These are phyloP conservation scores for Scopus umbretta DNA, from an alignment of 2,113 vertebrate species.

Conservation along the genomic window DNA sequence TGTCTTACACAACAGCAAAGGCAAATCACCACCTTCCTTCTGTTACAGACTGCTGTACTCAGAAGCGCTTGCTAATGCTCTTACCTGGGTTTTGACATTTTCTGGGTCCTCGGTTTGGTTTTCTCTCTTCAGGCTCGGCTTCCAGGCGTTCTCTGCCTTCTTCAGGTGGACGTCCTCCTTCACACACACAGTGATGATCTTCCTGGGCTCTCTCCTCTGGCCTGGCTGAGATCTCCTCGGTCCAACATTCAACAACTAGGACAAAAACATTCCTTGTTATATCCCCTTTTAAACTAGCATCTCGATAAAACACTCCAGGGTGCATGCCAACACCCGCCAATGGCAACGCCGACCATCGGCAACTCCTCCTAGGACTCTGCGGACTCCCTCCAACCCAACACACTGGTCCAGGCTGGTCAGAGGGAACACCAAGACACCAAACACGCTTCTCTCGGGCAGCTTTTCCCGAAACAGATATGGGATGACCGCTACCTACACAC, in stretches of 20 bases:
- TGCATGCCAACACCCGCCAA: background rate
- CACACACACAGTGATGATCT: conserved; percentile 93
- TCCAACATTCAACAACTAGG: conserved; percentile 84
- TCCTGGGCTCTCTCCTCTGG: conserved; percentile 85
- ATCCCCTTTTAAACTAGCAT: background rate
- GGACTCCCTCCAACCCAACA: background rate
- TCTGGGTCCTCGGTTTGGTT: conserved; percentile 78
- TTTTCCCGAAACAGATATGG: background rate
- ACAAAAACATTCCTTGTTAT: conserved; percentile 60
- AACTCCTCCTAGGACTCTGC: background rate
- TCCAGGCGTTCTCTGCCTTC: conserved; percentile 94
- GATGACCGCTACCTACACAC: background rate
- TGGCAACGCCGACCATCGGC: background rate
- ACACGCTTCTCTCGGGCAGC: background rate
- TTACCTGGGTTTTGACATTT: conserved; percentile 84
- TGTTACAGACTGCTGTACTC: background rate
- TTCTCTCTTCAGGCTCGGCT: conserved; percentile 87
- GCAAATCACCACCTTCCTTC: background rate
- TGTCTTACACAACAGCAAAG: background rate
- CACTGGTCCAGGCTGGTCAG: background rate
- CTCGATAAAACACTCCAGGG: background rate
- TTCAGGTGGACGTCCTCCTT: conserved; percentile 91
- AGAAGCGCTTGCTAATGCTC: background rate
- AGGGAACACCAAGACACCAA: background rate
- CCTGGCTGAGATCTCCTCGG: conserved; percentile 77